Base-by-base conservation (phyloP, 2,888 invertebrate genomes). In the Tethea ocularis region DNA sequence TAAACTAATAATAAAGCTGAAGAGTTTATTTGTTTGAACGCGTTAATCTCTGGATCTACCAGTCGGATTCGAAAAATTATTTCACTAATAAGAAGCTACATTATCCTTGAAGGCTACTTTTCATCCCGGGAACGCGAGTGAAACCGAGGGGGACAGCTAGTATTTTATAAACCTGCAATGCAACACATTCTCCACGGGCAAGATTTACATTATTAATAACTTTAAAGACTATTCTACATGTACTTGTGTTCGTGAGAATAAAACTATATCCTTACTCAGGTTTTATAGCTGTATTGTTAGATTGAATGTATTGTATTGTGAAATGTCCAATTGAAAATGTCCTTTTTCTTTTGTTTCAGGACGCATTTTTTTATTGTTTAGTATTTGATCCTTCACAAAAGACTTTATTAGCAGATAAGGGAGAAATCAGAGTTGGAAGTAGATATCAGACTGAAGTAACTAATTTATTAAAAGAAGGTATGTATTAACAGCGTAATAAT, bases 351-450 rank as follows among this genome's bases (percentile, higher is more conserved):
- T 89, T 89, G 86, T 94, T 95, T 73, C 95, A 98, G 96, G 99
- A 99, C 94, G 97, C 98, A 89, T 99, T 99, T 95, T 99, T 99
- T 94, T 99, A 99, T 94, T 99, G 99, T 90, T 95, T 99, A 92
- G 99, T 99, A 80, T 99, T 99, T 94, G 99, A 99, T 95, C 99
- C 99, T 76, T 97, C 97, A 92, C 99, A 99, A 94, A 99, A 99
- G 94, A 99, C 99, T 78, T 95, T 99, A 86, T 95, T 99, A 88
- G 99, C 99, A 80, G 99, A 99, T 94, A 99, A 99, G 94, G 99
- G 98, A 86, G 98, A 98, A 94, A 98, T 98, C 89, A 95, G 95
- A 90, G 96, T 95, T 88, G 99, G 99, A 82, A 97, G 97, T 88
- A 96, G 97, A 93, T 99, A 98, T 94, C 99, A 99, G 94, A 98